Evolutionary conservation across 1,140 invertebrate genomes (phyloP).

Genomic region (Hetaerina americana): DNA sequence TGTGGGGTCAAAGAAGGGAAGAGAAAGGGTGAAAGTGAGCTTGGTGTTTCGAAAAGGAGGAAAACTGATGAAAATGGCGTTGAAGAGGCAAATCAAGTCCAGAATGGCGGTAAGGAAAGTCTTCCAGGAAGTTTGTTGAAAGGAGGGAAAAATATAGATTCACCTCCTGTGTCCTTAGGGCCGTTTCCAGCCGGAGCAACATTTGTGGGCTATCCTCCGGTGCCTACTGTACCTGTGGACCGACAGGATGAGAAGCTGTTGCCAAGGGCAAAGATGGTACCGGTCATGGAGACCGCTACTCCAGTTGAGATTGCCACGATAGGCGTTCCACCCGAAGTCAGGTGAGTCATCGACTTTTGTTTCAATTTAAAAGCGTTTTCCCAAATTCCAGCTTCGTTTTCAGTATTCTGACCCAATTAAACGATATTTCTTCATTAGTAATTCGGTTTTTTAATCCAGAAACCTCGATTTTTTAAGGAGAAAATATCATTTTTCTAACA

Average conservation of each 20-base stretch:
- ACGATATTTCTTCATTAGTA: too few relatives aligned
- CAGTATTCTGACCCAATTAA: too few relatives aligned
- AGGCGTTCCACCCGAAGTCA: not conserved
- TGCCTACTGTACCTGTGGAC: slow-evolving; percentile 10
- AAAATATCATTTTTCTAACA: too few relatives aligned
- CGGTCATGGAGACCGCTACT: slow-evolving; percentile 25
- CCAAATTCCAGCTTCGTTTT: too few relatives aligned
- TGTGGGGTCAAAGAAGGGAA: slow-evolving; percentile 30
- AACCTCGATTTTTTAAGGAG: too few relatives aligned
- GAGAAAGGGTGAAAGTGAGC: slow-evolving; percentile 29
- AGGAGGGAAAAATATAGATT: too few relatives aligned
- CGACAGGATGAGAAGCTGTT: not conserved
- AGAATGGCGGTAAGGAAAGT: not conserved
- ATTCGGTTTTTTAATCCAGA: too few relatives aligned
- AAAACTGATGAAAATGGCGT: slow-evolving; percentile 28
- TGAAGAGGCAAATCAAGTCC: not conserved
- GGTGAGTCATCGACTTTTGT: too few relatives aligned
- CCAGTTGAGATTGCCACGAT: slow-evolving; percentile 11
- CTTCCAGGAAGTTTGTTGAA: too few relatives aligned
- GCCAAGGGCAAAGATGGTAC: slow-evolving; percentile 24
- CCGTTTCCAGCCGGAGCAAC: slow-evolving; percentile 47
- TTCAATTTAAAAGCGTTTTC: too few relatives aligned
- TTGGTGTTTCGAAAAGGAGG: slow-evolving; percentile 30
- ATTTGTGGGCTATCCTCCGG: slow-evolving; percentile 43
- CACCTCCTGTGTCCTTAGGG: slow-evolving; percentile 26